These are phyloP conservation scores for Ispidina picta DNA, from an alignment of 2,797 vertebrate species.

Conservation along the genomic window DNA sequence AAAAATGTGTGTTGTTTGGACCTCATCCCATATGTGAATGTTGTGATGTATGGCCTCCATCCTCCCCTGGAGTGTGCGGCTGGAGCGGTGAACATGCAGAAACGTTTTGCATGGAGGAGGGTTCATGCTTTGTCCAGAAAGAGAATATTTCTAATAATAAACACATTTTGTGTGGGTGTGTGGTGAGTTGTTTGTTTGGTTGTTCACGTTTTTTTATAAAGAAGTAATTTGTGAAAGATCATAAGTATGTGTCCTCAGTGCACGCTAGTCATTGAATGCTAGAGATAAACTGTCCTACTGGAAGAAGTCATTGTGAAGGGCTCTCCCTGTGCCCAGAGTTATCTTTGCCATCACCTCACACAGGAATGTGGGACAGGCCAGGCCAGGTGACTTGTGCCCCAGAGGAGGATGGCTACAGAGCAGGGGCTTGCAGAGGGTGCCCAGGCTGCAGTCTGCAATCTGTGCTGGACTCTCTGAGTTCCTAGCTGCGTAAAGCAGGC, in stretches of 20 bases:
- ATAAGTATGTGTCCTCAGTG: background rate
- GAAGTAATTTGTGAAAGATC: slow-evolving; percentile 4
- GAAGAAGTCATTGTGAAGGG: background rate
- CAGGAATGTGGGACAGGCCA: background rate
- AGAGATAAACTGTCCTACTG: background rate
- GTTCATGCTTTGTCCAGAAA: slow-evolving; percentile 6
- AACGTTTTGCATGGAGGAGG: slow-evolving; percentile 17
- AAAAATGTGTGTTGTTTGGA: slow-evolving; percentile 50
- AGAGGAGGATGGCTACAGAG: background rate
- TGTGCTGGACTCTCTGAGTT: background rate
- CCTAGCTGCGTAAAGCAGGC: background rate
- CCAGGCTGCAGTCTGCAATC: background rate
- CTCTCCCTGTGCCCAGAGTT: background rate
- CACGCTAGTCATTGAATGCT: background rate
- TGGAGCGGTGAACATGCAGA: slow-evolving; percentile 42
- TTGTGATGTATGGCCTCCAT: slow-evolving; percentile 43
- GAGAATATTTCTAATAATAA: slow-evolving; percentile 56
- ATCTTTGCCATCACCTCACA: background rate
- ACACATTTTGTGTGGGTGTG: slow-evolving; percentile 56
- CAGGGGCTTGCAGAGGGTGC: background rate
- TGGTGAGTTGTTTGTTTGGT: slow-evolving; percentile 48
- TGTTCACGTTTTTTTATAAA: background rate
- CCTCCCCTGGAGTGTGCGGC: slow-evolving; percentile 10
- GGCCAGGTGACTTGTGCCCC: rapidly evolving
- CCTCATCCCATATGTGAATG: background rate